A percentile compares a stretch with the other conserved stretches of the same genome.
These are phyloP conservation scores for Andrena camellia DNA, from an alignment of 2,888 invertebrate genomes.

Conservation along the genomic window DNA sequence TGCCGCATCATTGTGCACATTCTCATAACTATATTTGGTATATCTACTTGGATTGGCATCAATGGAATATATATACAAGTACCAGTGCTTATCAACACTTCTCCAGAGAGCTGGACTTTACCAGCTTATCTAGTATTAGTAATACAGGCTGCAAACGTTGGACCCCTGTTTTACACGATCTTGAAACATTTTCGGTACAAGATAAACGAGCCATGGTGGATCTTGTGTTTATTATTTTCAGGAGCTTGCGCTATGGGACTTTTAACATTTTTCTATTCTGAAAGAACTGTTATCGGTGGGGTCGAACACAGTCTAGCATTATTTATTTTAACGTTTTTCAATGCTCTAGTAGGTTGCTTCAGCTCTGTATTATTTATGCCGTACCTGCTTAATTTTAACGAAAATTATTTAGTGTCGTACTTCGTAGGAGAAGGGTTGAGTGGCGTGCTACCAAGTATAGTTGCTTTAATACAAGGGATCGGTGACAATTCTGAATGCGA, in stretches of 20 bases:
- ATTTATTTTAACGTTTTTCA: slow-evolving; percentile 88
- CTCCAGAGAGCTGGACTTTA: slow-evolving; percentile 95
- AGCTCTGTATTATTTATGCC: slow-evolving; percentile 95
- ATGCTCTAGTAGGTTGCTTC: slow-evolving; percentile 93
- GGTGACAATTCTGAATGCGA: slow-evolving; percentile 88
- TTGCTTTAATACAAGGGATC: slow-evolving; percentile 92
- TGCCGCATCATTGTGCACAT: slow-evolving; percentile 87
- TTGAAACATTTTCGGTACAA: slow-evolving; percentile 85
- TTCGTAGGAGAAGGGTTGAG: slow-evolving; percentile 93
- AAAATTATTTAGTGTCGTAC: slow-evolving; percentile 92
- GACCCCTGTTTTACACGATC: slow-evolving; percentile 89
- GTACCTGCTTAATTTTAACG: slow-evolving; percentile 91
- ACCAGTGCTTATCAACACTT: slow-evolving; percentile 91
- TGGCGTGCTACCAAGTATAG: slow-evolving; percentile 92
- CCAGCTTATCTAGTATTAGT: slow-evolving; percentile 93
- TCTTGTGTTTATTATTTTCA: slow-evolving; percentile 86
- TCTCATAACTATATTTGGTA: slow-evolving; percentile 91
- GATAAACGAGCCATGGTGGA: slow-evolving; percentile 86
- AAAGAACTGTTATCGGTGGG: slow-evolving; percentile 86
- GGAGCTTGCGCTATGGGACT: slow-evolving; percentile 87
- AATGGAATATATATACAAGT: slow-evolving; percentile 95
- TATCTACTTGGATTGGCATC: slow-evolving; percentile 94
- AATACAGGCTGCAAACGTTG: slow-evolving; percentile 92
- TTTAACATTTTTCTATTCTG: slow-evolving; percentile 87
- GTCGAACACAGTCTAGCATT: slow-evolving; percentile 87